Evolutionary conservation across 92 coral and sea anemone species (phyloP), one percentile per base, ranked within the genome.

Genomic region (Parazoanthus atlanticus): DNA sequence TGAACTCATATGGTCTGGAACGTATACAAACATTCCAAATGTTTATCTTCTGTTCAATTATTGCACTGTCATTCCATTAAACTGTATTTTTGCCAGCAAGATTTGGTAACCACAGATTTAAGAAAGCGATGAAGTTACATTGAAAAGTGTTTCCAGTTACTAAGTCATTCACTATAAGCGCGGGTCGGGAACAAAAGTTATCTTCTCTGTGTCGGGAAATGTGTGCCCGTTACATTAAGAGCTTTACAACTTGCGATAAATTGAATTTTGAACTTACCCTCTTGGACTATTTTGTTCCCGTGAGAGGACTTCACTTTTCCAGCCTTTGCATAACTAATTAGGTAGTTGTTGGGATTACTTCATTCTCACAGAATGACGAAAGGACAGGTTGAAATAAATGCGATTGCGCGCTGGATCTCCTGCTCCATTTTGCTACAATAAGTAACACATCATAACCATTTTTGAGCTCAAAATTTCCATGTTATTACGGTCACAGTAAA

Each of bases 321-420:
- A 41, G 65, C 23, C 82, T 78, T 78, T 78, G 82, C 82, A 78
- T 78, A 78, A 26, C 82, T 47, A 78, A 78, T 78, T 28, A 78
- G 82, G n/a, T 10, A 78, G 34, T 31, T 26, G 31, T 43, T 32
- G 65, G 69, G 23, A 47, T 78, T 78, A 78, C 66, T 32, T 78
- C 82, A 78, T 46, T 47, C 82, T 41, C 32, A 13, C 64, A 78
- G 66, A 26, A 78, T 78, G 82, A 78, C 61, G 64, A 78, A 43
- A 47, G 33, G 65, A 30, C 82, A 78, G 66, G 82, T 78, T 16
- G 38, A 30, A 78, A 21, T 13, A 47, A 71, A 10, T 30, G 36
- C 58, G 61, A 43, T 28, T 78, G 33, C 82, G 82, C 82, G 58
- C 6, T 38, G 13, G 66, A n/a, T 26, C 23, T 7, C 61, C 1